Conservation (phyloP, 2,113 vertebrate genomes). For the Leiothrix lutea region DNA sequence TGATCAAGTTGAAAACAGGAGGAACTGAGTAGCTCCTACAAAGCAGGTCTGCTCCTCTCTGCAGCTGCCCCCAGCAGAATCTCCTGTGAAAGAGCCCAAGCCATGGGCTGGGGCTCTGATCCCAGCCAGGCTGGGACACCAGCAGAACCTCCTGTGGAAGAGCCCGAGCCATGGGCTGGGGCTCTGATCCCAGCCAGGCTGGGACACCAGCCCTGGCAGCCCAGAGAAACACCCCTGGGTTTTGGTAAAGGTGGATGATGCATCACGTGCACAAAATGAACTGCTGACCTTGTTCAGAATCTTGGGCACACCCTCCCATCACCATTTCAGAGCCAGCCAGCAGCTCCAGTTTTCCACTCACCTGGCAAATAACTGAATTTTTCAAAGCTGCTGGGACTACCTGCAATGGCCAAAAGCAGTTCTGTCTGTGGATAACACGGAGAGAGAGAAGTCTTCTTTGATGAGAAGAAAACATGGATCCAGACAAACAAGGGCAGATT, state of each 20-base stretch:
- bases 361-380: not conserved
- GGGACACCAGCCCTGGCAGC: not conserved
- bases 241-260: not conserved
- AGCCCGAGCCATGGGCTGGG: not conserved
- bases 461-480: not conserved
- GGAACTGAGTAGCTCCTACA: not conserved
- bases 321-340: not conserved
- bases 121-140: not conserved
- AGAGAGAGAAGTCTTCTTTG: accelerated
- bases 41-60: not conserved
- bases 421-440: not conserved
- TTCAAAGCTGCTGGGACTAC: not conserved
- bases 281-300: not conserved
- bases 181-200: not conserved
- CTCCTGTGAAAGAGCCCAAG: not conserved
- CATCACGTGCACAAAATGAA: not conserved
- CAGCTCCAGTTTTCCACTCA: not conserved
- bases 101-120: not conserved
- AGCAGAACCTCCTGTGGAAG: not conserved
- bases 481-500: not conserved
- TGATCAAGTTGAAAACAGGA: not conserved
- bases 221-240: accelerated
- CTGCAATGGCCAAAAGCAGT: not conserved
- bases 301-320: not conserved
- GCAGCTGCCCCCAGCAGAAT: not conserved